These are phyloP conservation scores for Branchipolynoe longqiensis DNA, from an alignment of 2,888 invertebrate species.

Conservation along the genomic window DNA sequence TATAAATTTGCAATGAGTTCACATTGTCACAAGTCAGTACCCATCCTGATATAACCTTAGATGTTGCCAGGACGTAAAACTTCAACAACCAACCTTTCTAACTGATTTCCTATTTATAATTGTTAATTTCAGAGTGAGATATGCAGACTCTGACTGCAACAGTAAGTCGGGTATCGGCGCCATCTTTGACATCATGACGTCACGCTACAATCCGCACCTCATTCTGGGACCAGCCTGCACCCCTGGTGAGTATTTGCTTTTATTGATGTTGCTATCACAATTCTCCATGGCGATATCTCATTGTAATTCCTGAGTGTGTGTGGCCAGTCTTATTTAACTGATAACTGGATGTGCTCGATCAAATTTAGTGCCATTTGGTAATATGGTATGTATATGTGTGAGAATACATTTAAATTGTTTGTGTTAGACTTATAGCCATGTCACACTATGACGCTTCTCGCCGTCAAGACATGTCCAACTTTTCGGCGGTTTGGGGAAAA, in stretches of 20 bases:
- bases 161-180: constrained; percentile 62
- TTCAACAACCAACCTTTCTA: background rate
- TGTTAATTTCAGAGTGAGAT: constrained; percentile 23
- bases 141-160: constrained; percentile 65
- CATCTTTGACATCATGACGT: constrained; percentile 62
- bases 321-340: no score
- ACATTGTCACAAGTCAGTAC: background rate
- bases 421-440: no score
- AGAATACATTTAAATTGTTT: no score
- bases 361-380: no score
- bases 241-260: constrained; percentile 51
- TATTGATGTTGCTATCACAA: no score
- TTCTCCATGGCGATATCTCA: no score
- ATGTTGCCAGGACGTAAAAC: background rate
- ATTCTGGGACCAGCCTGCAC: constrained; percentile 66
- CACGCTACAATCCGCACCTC: constrained; percentile 60
- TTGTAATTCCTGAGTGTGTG: no score
- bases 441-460: no score
- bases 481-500: no score
- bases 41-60: background rate
- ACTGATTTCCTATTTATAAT: background rate
- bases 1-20: background rate
- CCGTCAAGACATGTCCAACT: no score
- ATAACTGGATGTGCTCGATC: no score
- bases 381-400: no score